Base-by-base conservation (phyloP, 1,140 invertebrate species). In the Ceratina australensis region DNA sequence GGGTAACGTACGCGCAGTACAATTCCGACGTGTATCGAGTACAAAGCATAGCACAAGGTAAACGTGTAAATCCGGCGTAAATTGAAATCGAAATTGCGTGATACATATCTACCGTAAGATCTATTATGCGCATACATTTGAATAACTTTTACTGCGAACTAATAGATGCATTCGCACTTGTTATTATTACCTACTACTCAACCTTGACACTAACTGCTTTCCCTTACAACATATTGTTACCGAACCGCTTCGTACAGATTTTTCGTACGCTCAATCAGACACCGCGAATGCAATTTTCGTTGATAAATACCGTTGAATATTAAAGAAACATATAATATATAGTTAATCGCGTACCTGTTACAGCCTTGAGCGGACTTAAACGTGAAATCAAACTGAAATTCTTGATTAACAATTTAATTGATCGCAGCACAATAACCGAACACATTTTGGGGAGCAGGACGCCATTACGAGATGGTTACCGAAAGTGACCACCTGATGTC, bases 61-160 rank as follows among this genome's bases (percentile, higher is more conserved):
- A 18, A 57, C 49, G 52, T 24, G 60, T 60, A 61, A 81, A 5
- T n/a, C 42, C 13, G 65, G 52, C 33, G 60, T 60, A 61, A 81
- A 5, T n/a, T 42, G 15, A 69, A 73, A n/a, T 15, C 26, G 20
- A 71, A 72, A 60, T 18, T 57, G 8, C 24, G 61, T 28, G 20
- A 12, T 42, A 50, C 52, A 65, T 79, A 82, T 82, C 81, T 82
- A 33, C 16, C 15, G 28, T 42, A 56, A 57, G 54, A 83, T 83
- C 81, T 82, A 83, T 79, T 82, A 83, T 82, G 81, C 80, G 66
- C 81, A 79, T 83, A 79, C 18, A 74, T 83, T 82, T 79, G 24
- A 61, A 82, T 20, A 54, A 28, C 76, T 33, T 60, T 50, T 57
- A 10, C 54, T 60, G 10, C 20, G n/a, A 20, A 33, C 28, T 57